Percentiles rank a stretch among this genome's conserved stretches.
phyloP scores from a whole-genome alignment of 2,797 vertebrate genomes.

The Anabacerthia variegaticeps region DNA sequence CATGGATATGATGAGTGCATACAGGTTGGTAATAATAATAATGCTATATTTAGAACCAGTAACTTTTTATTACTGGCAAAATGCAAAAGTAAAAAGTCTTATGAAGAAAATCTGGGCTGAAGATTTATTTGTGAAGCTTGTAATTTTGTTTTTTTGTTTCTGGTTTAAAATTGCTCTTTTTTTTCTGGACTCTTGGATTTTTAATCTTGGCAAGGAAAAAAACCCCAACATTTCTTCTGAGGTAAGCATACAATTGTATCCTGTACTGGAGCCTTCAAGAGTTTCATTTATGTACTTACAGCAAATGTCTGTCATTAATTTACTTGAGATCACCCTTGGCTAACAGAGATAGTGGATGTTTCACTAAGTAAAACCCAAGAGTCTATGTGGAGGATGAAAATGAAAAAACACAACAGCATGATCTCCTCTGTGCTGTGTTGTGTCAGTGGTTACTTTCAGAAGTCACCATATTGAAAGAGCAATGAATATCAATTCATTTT shows the following conservation, averaged over 20 bases:
- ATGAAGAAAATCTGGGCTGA: neutral
- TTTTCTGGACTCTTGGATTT: neutral
- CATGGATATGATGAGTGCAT: neutral
- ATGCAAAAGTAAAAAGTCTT: neutral
- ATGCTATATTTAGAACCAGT: neutral
- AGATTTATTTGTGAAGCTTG: neutral
- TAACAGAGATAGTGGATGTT: neutral
- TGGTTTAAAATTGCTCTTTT: neutral
- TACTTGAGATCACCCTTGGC: neutral
- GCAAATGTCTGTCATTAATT: neutral
- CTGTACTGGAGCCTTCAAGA: neutral
- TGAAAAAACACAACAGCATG: neutral
- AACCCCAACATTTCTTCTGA: neutral
- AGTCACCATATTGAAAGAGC: neutral
- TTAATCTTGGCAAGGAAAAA: neutral
- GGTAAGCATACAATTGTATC: neutral
- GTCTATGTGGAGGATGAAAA: neutral
- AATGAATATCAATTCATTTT: neutral
- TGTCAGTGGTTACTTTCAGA: neutral
- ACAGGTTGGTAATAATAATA: neutral
- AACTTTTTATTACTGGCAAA: neutral
- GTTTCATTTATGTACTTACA: neutral
- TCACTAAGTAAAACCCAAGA: neutral
- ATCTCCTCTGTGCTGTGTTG: neutral
- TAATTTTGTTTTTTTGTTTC: neutral